Base-by-base conservation (phyloP, 2,888 invertebrate species). In the Rhyacophila evoluta region DNA sequence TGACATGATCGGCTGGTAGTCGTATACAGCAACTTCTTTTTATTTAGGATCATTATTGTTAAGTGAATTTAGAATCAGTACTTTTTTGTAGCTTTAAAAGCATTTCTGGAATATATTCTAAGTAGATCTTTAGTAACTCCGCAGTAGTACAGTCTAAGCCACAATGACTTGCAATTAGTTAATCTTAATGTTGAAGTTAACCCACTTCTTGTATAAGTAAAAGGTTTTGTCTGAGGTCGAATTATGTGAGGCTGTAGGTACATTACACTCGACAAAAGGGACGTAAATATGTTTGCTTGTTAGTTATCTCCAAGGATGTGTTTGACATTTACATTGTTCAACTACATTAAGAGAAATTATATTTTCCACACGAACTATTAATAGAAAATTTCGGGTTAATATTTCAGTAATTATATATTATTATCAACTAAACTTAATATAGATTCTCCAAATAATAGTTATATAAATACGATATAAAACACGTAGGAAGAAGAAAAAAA, bases 111-210 rank as follows among this genome's bases (percentile, higher is more conserved):
- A n/a, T n/a, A n/a, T n/a, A n/a, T 39, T 4, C 6, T 55, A 55
- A 55, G 25, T 19, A 41, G 15, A 25, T 55, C 25, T 55, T 19
- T 10, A 8, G 15, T 19, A 55, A 25, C 55, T 25, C 10, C 55
- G 19, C 10, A 10, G 10, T 19, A 55, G 55, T 25, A 19, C 19
- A 55, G 15, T 25, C 3, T 19, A 10, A 55, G 55, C 25, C 55
- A 19, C 55, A 55, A 55, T 25, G 55, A 55, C 55, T 55, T 55
- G 55, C 55, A 55, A 55, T 55, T 55, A 55, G 55, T 55, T 55
- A 55, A 55, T 55, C 55, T 25, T 55, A 55, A 55, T 25, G 55
- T 8, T 55, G 19, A 19, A 55, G 55, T 55, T 55, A 55, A 25
- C 55, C 55, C 19, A 55, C 55, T 55, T 55, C 55, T 55, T 19